These are phyloP conservation scores for Meta bourneti DNA, from an alignment of 2,888 invertebrate species.

Conservation along the genomic window DNA sequence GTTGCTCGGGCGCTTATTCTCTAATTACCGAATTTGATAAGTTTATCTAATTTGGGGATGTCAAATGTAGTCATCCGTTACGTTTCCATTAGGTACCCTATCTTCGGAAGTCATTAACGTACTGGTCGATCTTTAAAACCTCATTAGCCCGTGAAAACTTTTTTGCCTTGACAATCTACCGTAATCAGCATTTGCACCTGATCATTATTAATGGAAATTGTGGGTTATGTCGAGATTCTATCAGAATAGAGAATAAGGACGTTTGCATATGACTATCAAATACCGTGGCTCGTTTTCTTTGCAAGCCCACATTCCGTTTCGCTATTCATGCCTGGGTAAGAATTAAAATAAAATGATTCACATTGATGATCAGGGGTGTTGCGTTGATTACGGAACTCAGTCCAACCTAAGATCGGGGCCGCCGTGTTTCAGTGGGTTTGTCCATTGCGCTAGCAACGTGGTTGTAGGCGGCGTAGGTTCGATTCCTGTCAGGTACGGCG, in stretches of 20 bases:
- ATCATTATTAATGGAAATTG: constrained; percentile 31
- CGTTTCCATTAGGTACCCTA: neutral
- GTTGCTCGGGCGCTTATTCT: constrained; percentile 2
- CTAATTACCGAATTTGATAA: constrained; percentile 45
- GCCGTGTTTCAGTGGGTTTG: too few species aligned
- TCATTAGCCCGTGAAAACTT: constrained; percentile 20
- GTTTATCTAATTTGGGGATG: constrained; percentile 34
- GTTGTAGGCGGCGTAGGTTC: too few species aligned
- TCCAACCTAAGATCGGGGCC: too few species aligned
- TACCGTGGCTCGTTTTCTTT: too few species aligned
- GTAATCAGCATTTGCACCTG: constrained; percentile 25
- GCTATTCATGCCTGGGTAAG: too few species aligned
- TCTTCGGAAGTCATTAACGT: constrained; percentile 30
- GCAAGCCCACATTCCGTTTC: too few species aligned
- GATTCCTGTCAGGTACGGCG: too few species aligned
- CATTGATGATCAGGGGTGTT: too few species aligned
- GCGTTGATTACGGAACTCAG: too few species aligned
- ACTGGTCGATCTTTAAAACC: constrained; percentile 49
- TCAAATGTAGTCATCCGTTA: neutral
- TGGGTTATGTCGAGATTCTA: constrained; percentile 18
- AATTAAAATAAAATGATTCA: too few species aligned
- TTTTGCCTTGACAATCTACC: neutral
- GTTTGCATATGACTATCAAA: too few species aligned
- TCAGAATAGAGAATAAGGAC: neutral
- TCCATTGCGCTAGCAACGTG: too few species aligned